Evolutionary conservation across 2,888 invertebrate genomes (phyloP), one percentile per base, ranked within the genome.

Genomic region (Brachyptera risi): DNA sequence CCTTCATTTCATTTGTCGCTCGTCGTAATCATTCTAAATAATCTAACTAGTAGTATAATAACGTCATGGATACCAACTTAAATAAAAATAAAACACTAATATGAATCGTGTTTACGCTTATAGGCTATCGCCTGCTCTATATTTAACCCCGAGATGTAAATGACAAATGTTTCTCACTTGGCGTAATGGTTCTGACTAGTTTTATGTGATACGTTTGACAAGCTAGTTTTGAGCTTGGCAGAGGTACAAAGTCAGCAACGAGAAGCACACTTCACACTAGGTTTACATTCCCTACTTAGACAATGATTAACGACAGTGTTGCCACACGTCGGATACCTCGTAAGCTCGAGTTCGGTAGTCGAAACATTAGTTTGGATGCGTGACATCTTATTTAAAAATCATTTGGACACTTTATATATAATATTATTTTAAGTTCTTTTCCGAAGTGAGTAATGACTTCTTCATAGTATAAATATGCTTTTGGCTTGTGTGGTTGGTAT

Each of bases 91-190:
- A n/a, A 31, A 60, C 54, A 60, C 60, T 60, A 60, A 60, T 60
- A 60, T 60, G 56, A 60, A 61, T 47, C 27, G 27, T 49, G 58
- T 35, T 38, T 61, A 59, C 59, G 31, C 47, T 35, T 37, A 35
- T 26, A 37, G 26, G 47, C 47, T n/a, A n/a, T n/a, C 59, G 50
- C 50, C 21, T 50, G 24, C 19, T 47, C 40, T 61, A 61, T 58
- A 61, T 61, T 61, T 61, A 61, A 61, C 50, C 17, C 50, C 26
- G 60, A 15, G n/a, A n/a, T n/a, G n/a, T n/a, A n/a, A n/a, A n/a
- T n/a, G n/a, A n/a, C n/a, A n/a, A n/a, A n/a, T n/a, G n/a, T n/a
- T n/a, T n/a, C n/a, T n/a, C n/a, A n/a, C n/a, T n/a, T n/a, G n/a
- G n/a, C n/a, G n/a, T n/a, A n/a, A n/a, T n/a, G n/a, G n/a, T n/a